Conservation (phyloP, 2,113 vertebrate species). For the Ailuropoda melanoleuca region DNA sequence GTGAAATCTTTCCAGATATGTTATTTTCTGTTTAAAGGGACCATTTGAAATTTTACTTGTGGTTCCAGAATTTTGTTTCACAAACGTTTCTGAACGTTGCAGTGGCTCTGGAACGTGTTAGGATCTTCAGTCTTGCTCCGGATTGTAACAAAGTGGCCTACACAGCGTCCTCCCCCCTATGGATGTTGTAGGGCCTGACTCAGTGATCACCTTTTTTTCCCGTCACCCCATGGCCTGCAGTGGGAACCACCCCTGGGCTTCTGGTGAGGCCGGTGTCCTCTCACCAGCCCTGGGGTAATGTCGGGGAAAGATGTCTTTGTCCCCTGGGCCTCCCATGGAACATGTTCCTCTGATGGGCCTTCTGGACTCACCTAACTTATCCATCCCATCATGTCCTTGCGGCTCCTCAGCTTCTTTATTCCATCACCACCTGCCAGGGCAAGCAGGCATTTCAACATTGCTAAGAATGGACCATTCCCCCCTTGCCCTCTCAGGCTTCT, state of each 20-base stretch:
- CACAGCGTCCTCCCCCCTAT: fast-evolving
- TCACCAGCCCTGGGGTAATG: background rate
- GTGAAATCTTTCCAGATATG: background rate
- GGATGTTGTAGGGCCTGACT: fast-evolving
- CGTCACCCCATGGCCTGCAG: too few relatives aligned
- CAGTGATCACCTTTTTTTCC: background rate
- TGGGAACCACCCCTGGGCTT: background rate
- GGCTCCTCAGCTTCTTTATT: background rate
- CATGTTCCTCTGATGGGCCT: background rate
- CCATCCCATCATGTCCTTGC: fast-evolving
- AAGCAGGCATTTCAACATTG: background rate
- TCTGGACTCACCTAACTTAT: background rate
- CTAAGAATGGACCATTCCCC: background rate
- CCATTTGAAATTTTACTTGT: background rate
- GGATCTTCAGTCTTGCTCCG: background rate
- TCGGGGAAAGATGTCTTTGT: background rate
- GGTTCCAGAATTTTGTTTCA: background rate
- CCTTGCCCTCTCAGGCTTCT: background rate
- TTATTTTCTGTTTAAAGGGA: conserved; percentile 35
- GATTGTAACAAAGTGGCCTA: background rate
- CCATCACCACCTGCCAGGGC: background rate
- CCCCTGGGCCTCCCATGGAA: background rate
- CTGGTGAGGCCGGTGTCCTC: background rate
- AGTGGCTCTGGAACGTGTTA: background rate
- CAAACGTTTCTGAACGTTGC: background rate